Percentiles rank a stretch among this genome's conserved stretches.
These are phyloP conservation scores for Anguilla pacifica DNA, from an alignment of 2,797 vertebrate genomes.

Conservation along the genomic window DNA sequence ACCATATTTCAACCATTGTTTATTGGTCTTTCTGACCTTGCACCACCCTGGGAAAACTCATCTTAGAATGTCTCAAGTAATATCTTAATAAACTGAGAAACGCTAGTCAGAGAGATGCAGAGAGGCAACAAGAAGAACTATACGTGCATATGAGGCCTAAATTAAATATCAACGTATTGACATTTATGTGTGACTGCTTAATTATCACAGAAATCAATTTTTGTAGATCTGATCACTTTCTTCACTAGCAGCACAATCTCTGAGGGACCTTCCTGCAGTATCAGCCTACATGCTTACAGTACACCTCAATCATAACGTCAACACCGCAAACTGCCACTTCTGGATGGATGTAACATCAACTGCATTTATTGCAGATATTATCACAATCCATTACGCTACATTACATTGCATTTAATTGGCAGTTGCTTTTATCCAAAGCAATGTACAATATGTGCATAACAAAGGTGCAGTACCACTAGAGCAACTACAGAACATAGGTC, in stretches of 20 bases:
- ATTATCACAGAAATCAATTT: not conserved
- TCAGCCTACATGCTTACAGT: not conserved
- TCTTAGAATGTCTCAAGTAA: not conserved
- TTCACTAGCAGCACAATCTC: not conserved
- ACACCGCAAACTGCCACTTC: not conserved
- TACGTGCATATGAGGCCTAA: not conserved
- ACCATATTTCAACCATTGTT: not conserved
- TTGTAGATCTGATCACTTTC: not conserved
- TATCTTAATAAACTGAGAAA: not conserved
- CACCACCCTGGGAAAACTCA: not conserved
- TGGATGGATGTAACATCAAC: not conserved
- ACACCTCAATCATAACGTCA: no score
- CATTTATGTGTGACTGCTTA: not conserved
- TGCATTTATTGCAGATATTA: not conserved
- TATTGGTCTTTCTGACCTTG: not conserved
- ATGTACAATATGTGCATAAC: no score
- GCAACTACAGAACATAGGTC: no score
- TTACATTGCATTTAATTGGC: no score
- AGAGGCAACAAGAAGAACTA: not conserved
- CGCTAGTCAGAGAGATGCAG: not conserved
- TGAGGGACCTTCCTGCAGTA: not conserved
- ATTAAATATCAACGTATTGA: not conserved
- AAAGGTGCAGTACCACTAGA: no score
- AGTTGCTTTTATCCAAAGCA: no score
- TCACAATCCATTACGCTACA: no score